phyloP scores from a whole-genome alignment of 2,888 invertebrate species.

The Lasioglossum leucozonium region DNA sequence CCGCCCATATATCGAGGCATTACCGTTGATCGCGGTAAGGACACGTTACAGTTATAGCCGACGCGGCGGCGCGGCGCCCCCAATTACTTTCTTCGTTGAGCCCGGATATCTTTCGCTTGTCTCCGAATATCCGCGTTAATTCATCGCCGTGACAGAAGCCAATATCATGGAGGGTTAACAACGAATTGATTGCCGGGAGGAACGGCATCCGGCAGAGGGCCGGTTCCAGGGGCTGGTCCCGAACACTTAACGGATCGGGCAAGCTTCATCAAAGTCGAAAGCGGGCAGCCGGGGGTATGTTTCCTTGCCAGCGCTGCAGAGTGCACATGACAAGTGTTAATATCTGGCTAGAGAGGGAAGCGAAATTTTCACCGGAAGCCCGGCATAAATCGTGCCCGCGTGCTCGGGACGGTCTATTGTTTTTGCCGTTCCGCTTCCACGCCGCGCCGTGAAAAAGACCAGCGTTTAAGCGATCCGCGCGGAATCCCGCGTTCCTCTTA shows the following conservation, averaged over 20 bases:
- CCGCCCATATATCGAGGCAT: not conserved
- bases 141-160: not conserved
- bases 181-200: constrained; percentile 10
- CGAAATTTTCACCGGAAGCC: constrained; percentile 55
- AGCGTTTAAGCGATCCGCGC: constrained; percentile 9
- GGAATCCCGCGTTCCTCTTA: not conserved
- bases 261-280: constrained; percentile 60
- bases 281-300: constrained; percentile 36
- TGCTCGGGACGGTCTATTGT: constrained; percentile 62
- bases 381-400: constrained; percentile 62
- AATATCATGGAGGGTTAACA: constrained; percentile 22
- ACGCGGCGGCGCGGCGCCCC: not conserved
- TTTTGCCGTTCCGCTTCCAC: constrained; percentile 51
- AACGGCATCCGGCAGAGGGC: not conserved
- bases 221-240: not conserved
- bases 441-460: constrained; percentile 9
- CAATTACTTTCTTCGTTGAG: not conserved
- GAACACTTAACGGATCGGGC: constrained; percentile 45
- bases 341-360: constrained; percentile 45
- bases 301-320: constrained; percentile 55
- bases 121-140: constrained; percentile 9
- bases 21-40: not conserved
- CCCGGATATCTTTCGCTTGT: constrained; percentile 2
- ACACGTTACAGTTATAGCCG: not conserved
- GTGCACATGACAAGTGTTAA: constrained; percentile 66